Percentiles rank a stretch among this genome's conserved stretches.
Conservation (phyloP, 2,888 invertebrate genomes). For the Eledona agricola region DNA sequence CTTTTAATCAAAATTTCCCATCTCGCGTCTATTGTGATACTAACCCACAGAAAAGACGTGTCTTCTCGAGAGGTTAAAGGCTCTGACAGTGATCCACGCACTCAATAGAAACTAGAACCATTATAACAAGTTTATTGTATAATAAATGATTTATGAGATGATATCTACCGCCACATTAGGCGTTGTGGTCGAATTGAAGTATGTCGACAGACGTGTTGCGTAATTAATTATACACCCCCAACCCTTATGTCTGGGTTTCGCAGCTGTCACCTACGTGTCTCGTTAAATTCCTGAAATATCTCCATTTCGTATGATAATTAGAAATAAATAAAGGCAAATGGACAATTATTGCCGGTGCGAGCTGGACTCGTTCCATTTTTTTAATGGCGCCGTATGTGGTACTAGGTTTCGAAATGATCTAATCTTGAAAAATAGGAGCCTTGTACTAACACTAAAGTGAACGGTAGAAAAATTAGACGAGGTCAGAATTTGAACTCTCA, state of each 20-base stretch:
- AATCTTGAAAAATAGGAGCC: conserved; percentile 30
- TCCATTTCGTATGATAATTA: conserved; percentile 30
- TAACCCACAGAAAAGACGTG: conserved; percentile 32
- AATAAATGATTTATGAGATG: conserved; percentile 36
- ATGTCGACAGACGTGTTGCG: conserved; percentile 31
- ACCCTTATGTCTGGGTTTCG: conserved; percentile 21
- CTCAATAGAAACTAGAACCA: conserved; percentile 36
- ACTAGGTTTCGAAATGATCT: conserved; percentile 31
- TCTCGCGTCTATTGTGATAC: conserved; percentile 33
- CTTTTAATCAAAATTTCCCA: conserved; percentile 24
- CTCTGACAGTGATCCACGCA: conserved; percentile 33
- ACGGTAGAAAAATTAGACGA: conserved; percentile 38
- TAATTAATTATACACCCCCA: conserved; percentile 20
- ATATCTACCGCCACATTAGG: conserved; percentile 26
- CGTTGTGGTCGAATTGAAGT: conserved; percentile 30
- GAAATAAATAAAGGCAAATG: conserved; percentile 32
- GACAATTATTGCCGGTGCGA: conserved; percentile 26
- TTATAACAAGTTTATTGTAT: conserved; percentile 37
- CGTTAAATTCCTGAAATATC: conserved; percentile 28
- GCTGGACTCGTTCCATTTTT: conserved; percentile 30
- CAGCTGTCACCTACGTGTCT: conserved; percentile 5
- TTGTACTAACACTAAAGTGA: conserved; percentile 36
- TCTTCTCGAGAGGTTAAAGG: conserved; percentile 25
- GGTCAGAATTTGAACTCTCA: conserved; percentile 41
- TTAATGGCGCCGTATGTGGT: conserved; percentile 25